Base-by-base conservation (phyloP, 2,888 invertebrate genomes). In the Apamea epomidion region DNA sequence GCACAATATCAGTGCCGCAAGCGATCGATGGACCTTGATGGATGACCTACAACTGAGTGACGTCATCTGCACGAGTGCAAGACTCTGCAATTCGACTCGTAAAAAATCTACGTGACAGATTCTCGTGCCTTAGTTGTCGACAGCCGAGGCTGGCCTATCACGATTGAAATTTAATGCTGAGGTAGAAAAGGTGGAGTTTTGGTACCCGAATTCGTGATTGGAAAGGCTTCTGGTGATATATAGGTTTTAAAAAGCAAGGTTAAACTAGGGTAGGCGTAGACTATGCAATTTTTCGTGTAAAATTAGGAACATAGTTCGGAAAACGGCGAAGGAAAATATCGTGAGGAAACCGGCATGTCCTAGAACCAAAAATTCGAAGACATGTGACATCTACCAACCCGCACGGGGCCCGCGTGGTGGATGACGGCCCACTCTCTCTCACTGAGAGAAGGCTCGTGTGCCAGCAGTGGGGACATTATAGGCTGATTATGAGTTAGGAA, bases 11-110 rank as follows among this genome's bases (percentile, higher is more conserved):
- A 68, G 54, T 42, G 72, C 37, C 64, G 68, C 76, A 54, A n/a
- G 51, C 76, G 80, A 86, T 86, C 87, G 70, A 87, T 73, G 68
- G 64, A 69, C 88, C 86, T 86, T 86, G 88, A 21, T 73, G 65
- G 45, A 79, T 80, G 84, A 87, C 85, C 83, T 86, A 76, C 83
- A 83, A 65, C 69, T 37, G 42, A 8, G 18, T 76, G 65, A 86
- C 83, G 83, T 83, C 86, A 86, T 78, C 58, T 8, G 29, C 65
- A 83, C 78, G 60, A 42, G 48, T 54, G 68, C 68, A 64, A 69
- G 60, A 32, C 45, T 76, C 45, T 74, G 58, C 45, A 60, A 60
- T 62, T 58, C 21, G 42, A 54, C 60, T 78, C 45, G 29, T 73
- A 74, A 77, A 86, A 82, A 86, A 83, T 48, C 18, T 74, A 60